These are phyloP conservation scores for Ailuropoda melanoleuca DNA, from an alignment of 2,113 vertebrate genomes.

Conservation along the genomic window DNA sequence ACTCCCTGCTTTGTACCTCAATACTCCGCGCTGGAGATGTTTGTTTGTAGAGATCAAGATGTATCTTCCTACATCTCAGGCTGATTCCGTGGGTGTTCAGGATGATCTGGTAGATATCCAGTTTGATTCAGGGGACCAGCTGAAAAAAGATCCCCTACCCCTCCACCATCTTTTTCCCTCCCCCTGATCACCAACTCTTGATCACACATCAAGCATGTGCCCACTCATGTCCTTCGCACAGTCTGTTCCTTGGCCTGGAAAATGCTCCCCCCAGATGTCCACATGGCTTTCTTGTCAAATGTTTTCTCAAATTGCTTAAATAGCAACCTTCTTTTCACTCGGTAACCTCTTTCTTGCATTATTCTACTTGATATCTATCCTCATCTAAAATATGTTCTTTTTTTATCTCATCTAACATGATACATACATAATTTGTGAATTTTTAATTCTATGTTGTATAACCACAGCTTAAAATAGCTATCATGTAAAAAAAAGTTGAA, in stretches of 20 bases:
- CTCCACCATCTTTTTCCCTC: no score
- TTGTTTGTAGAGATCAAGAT: no score
- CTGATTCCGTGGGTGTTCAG: no score
- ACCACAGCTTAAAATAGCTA: neutral
- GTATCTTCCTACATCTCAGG: no score
- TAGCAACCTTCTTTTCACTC: neutral
- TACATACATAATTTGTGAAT: neutral
- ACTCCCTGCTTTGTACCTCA: no score
- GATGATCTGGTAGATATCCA: no score
- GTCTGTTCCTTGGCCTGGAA: neutral
- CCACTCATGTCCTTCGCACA: neutral
- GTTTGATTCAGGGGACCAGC: no score
- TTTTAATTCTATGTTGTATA: neutral
- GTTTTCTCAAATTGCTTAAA: neutral
- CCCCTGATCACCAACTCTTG: neutral
- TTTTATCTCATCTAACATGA: neutral
- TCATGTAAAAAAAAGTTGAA: neutral
- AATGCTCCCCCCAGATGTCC: neutral
- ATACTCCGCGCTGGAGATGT: no score
- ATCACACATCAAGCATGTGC: neutral
- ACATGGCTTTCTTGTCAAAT: neutral
- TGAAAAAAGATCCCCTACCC: no score
- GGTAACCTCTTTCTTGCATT: neutral
- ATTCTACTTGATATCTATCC: neutral
- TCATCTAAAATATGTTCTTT: neutral